phyloP scores from a whole-genome alignment of 2,888 invertebrate species.

The Capitulum mitella region DNA sequence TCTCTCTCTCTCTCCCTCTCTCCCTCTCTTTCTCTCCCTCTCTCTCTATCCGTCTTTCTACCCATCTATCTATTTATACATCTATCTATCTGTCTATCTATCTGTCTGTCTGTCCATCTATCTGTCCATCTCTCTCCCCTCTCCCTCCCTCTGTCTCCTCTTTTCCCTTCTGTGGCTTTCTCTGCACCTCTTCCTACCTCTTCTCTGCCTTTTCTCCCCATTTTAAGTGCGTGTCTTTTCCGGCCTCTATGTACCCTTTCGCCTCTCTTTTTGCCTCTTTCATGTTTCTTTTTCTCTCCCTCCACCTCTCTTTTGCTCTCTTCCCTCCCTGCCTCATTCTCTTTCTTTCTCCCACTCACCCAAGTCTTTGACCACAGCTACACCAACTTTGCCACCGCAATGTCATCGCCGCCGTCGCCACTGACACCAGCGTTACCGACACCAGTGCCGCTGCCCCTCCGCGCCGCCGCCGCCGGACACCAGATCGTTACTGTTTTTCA shows the following conservation, averaged over 20 bases:
- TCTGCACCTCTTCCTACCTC: too few species aligned
- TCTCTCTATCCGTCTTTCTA: background rate
- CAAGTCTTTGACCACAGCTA: too few species aligned
- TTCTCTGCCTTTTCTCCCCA: too few species aligned
- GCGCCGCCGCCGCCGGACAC: background rate
- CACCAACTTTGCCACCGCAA: background rate
- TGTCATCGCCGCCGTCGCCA: background rate
- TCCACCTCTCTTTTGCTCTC: background rate
- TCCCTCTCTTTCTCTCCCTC: background rate
- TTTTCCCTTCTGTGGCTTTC: background rate
- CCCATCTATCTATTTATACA: too few species aligned
- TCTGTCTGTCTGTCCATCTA: too few species aligned
- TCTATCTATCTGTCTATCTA: too few species aligned
- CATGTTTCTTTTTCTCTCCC: background rate
- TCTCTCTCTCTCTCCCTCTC: background rate
- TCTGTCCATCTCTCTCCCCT: too few species aligned
- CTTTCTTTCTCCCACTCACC: too few species aligned
- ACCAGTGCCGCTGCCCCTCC: background rate
- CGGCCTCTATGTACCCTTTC: background rate
- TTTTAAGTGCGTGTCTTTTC: too few species aligned
- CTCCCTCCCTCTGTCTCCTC: too few species aligned
- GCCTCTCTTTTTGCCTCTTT: background rate
- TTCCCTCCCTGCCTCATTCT: background rate
- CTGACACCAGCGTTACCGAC: background rate
- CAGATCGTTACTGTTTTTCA: conserved; percentile 16